phyloP scores from a whole-genome alignment of 2,888 invertebrate genomes.

The Zelleria hepariella region DNA sequence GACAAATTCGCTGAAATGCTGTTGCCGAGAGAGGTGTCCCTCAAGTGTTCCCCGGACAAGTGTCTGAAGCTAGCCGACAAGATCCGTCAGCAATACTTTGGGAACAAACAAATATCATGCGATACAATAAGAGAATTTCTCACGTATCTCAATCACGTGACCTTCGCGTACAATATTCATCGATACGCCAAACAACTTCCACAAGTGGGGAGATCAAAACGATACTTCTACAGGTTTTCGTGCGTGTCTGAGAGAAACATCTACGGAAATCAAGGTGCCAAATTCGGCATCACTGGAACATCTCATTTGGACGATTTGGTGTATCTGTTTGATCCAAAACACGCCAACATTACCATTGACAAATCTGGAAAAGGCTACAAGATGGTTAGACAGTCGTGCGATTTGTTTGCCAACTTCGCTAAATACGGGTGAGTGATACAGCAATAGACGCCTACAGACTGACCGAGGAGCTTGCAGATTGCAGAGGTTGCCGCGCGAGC shows the following conservation, averaged over 20 bases:
- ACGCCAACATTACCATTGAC: slow-evolving; percentile 7
- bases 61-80: slow-evolving; percentile 19
- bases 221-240: slow-evolving; percentile 14
- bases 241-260: slow-evolving; percentile 11
- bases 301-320: slow-evolving; percentile 17
- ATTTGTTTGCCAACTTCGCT: slow-evolving; percentile 18
- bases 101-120: slow-evolving; percentile 15
- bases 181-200: slow-evolving; percentile 19
- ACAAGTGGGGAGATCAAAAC: slow-evolving; percentile 10
- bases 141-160: slow-evolving; percentile 16
- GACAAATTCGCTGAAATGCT: slow-evolving; percentile 20
- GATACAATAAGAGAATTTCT: slow-evolving; percentile 20
- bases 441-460: too few relatives aligned
- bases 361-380: slow-evolving; percentile 12
- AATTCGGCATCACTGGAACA: slow-evolving; percentile 13
- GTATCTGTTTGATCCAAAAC: slow-evolving; percentile 17
- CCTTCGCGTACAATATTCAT: slow-evolving; percentile 20
- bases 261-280: slow-evolving; percentile 7
- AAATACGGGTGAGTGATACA: slow-evolving; percentile 17
- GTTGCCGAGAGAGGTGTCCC: slow-evolving; percentile 17
- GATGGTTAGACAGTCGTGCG: slow-evolving; percentile 13
- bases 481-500: too few relatives aligned
- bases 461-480: too few relatives aligned
- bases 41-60: slow-evolving; percentile 14
- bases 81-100: slow-evolving; percentile 23